Evolutionary conservation across 2,113 vertebrate genomes (phyloP).

Genomic region (Muscicapa adusta): DNA sequence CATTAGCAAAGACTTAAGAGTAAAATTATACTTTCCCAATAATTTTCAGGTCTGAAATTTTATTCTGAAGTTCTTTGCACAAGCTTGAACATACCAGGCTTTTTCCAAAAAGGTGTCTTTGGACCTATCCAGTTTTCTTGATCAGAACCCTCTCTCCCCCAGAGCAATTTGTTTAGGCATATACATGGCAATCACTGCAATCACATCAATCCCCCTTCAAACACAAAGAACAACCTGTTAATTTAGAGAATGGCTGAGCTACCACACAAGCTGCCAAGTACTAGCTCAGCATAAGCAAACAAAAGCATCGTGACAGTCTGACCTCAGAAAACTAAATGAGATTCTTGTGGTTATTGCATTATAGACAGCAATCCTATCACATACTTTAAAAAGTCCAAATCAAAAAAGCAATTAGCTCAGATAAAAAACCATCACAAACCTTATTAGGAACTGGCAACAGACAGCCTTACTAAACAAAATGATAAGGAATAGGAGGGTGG

Average conservation of each 20-base stretch:
- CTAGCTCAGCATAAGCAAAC: constrained; percentile 1
- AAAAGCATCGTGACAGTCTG: constrained; percentile 21
- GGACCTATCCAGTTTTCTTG: not conserved
- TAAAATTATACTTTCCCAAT: not conserved
- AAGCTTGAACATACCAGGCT: not conserved
- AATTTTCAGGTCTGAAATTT: not conserved
- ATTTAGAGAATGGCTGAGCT: constrained; percentile 23
- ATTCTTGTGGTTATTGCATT: constrained; percentile 4
- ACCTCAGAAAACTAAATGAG: constrained; percentile 25
- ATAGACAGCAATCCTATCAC: not conserved
- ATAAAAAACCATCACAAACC: not conserved
- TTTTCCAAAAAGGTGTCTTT: not conserved
- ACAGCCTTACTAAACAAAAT: not conserved
- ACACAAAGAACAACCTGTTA: not conserved
- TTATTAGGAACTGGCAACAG: not conserved
- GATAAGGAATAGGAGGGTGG: not conserved
- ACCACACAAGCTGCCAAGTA: not conserved
- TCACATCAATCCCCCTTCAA: not conserved
- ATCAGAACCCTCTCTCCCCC: not conserved
- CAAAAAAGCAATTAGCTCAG: not conserved
- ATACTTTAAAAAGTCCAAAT: not conserved
- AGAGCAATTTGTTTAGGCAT: not conserved
- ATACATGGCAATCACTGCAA: not conserved
- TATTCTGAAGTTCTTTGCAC: not conserved
- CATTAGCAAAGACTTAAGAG: not conserved